Base-by-base conservation (phyloP, 2,797 vertebrate species). In the Rachycentron canadum region DNA sequence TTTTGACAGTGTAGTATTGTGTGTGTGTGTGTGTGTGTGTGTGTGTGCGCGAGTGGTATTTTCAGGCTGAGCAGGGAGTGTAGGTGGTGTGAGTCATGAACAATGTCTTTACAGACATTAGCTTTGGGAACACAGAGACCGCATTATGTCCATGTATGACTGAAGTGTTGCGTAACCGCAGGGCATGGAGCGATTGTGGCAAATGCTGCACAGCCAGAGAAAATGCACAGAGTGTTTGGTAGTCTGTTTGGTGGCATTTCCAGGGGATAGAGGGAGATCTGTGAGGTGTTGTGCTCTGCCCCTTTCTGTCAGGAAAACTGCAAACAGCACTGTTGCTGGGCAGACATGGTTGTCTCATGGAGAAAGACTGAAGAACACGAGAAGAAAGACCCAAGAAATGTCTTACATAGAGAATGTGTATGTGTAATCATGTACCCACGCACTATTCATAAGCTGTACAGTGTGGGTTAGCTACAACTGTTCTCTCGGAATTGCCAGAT, bases 41-140 rank as follows among this genome's bases (percentile, higher is more conserved):
- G 56, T 26, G 78, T 62, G 81, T 57, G 71, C 23, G 56, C 0
- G 58, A 78, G 78, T 78, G 76, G 62, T 89, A 81, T 84, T 89
- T 86, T 86, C 86, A 78, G 59, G 85, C 86, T 74, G 72, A 58
- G 81, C 64, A 34, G 60, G 47, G 88, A 89, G 91, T 91, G 92
- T 94, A 92, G 93, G 91, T 89, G 91, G 92, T 87, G 81, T 93
- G 92, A 93, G 87, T 93, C 92, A 93, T 87, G 49, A 49, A 80
- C 62, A 85, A 84, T 90, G 89, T 90, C 84, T 89, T 88, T 63
- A 49, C 89, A 88, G 88, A 85, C 79, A 76, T 81, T 88, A 76
- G 74, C 66, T 88, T 47, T 64, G 59, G 74, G 84, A 87, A 84
- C 85, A 91, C 86, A 91, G 83, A 86, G 87, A 91, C 77, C 71